phyloP scores from a whole-genome alignment of 2,113 vertebrate species.

The Percina caprodes region DNA sequence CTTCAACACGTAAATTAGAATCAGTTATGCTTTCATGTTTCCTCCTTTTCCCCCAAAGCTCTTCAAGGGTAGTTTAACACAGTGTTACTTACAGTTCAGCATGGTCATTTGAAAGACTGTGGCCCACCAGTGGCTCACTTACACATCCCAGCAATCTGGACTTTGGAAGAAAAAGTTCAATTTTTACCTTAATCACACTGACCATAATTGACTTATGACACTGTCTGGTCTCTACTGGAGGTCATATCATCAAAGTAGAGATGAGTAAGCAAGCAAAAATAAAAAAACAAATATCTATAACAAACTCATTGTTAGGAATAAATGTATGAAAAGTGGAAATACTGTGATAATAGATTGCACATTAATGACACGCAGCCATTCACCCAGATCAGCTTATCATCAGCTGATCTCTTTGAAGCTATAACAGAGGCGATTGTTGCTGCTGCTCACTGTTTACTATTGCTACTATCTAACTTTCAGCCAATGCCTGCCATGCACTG shows the following conservation, averaged over 20 bases:
- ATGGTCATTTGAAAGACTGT: not conserved
- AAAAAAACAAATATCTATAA: not conserved
- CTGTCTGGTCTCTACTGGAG: not conserved
- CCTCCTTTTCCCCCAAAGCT: not conserved
- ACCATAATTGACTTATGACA: not conserved
- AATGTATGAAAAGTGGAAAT: slow-evolving; percentile 15
- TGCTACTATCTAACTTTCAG: not conserved
- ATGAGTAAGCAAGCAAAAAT: too few relatives aligned
- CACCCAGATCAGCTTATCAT: slow-evolving; percentile 56
- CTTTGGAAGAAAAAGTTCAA: not conserved
- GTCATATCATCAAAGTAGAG: not conserved
- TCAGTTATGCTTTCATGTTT: slow-evolving; percentile 6
- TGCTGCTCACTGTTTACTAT: not conserved
- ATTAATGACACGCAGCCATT: slow-evolving; percentile 20
- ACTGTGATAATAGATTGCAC: slow-evolving; percentile 11
- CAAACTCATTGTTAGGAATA: not conserved
- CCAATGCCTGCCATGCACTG: too few relatives aligned
- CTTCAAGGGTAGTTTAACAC: not conserved
- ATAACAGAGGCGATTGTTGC: slow-evolving; percentile 19
- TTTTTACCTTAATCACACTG: not conserved
- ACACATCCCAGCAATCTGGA: not conserved
- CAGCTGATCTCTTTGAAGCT: slow-evolving; percentile 59
- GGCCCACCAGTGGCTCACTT: not conserved
- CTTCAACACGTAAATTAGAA: not conserved
- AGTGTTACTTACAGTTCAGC: not conserved